A percentile compares a stretch with the other conserved stretches of the same genome.
phyloP scores from a whole-genome alignment of 2,797 vertebrate species.

The Oryzias dopingdopingensis region DNA sequence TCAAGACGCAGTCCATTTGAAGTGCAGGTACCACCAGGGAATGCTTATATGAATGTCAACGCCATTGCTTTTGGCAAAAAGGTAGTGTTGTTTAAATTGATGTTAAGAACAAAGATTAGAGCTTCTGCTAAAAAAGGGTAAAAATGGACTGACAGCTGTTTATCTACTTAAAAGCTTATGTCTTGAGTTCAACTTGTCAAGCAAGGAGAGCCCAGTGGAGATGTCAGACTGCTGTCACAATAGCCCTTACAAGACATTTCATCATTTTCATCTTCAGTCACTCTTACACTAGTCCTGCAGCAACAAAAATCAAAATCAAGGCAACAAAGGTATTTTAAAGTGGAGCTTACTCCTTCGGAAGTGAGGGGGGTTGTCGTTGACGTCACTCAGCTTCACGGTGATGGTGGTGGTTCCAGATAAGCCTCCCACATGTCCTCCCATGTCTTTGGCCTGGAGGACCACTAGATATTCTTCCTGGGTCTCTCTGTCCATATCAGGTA shows the following conservation, averaged over 20 bases:
- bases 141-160: slow-evolving; percentile 28
- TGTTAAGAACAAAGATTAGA: slow-evolving; percentile 36
- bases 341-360: slow-evolving; percentile 86
- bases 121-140: slow-evolving; percentile 8
- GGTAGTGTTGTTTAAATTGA: slow-evolving; percentile 19
- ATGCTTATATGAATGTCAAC: slow-evolving; percentile 39
- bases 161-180: slow-evolving; percentile 27
- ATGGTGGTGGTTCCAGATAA: slow-evolving; percentile 88
- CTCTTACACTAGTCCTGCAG: slow-evolving; percentile 2
- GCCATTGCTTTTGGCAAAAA: slow-evolving; percentile 22
- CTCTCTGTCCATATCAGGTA: slow-evolving; percentile 90
- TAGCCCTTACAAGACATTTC: slow-evolving; percentile 59
- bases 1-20: slow-evolving; percentile 51
- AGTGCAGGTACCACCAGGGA: slow-evolving; percentile 29
- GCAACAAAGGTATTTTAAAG: slow-evolving; percentile 33
- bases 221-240: slow-evolving; percentile 48
- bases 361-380: slow-evolving; percentile 92
- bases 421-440: slow-evolving; percentile 90
- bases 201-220: slow-evolving; percentile 29
- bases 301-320: slow-evolving; percentile 22
- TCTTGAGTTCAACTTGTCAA: slow-evolving; percentile 40
- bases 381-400: slow-evolving; percentile 86
- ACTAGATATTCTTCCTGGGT: slow-evolving; percentile 85
- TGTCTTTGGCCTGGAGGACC: slow-evolving; percentile 89
- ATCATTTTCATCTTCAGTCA: slow-evolving; percentile 58